Conservation (phyloP, 64 coral and sea anemone species). For the Montipora cactus region DNA sequence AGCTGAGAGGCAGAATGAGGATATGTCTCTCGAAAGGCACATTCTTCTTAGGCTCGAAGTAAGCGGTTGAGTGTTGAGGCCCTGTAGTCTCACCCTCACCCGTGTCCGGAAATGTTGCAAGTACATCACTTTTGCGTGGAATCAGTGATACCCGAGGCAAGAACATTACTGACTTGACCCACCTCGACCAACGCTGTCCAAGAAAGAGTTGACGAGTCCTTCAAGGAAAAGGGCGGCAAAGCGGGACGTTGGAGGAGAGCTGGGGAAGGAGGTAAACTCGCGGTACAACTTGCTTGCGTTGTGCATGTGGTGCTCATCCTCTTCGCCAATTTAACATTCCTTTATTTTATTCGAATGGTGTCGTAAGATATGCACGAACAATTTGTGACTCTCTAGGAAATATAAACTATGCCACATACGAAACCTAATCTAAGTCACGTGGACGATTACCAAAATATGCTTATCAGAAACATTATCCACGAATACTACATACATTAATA, state of each 20-base stretch:
- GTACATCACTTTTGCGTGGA: constrained; percentile 6
- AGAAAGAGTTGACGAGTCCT: constrained; percentile 1
- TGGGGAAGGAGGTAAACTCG: no score
- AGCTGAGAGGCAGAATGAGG: constrained; percentile 1
- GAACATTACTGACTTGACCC: not conserved
- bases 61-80: not conserved
- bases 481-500: no score
- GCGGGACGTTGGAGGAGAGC: not conserved
- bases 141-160: constrained; percentile 10
- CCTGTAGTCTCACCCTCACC: not conserved
- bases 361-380: no score
- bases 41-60: constrained; percentile 47
- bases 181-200: constrained; percentile 7
- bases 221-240: constrained; percentile 9
- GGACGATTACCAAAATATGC: no score
- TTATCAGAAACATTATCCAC: no score
- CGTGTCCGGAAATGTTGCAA: constrained; percentile 1
- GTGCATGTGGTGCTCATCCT: no score
- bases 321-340: no score
- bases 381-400: no score
- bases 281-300: no score
- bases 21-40: constrained; percentile 19
- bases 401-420: no score
- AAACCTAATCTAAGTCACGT: no score
- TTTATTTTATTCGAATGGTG: no score